phyloP scores from a whole-genome alignment of 2,797 vertebrate genomes.

The Girardinus metallicus region DNA sequence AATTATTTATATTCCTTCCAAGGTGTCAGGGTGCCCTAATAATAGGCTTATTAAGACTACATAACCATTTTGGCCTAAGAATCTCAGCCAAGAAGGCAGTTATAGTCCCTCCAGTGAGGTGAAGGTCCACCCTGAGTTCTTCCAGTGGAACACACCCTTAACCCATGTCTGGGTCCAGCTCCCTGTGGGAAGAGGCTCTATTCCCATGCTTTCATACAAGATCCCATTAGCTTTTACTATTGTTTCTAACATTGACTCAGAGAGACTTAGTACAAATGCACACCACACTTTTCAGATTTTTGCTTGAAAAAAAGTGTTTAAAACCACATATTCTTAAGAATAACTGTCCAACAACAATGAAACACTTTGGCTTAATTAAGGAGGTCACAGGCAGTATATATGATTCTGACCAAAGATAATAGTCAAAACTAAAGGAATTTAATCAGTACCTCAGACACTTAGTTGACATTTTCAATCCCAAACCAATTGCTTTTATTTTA shows the following conservation, averaged over 20 bases:
- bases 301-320: too few relatives aligned
- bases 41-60: neutral
- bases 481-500: neutral
- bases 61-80: neutral
- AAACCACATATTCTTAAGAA: too few relatives aligned
- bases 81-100: neutral
- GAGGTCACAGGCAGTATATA: neutral
- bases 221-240: too few relatives aligned
- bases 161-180: neutral
- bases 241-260: too few relatives aligned
- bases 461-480: neutral
- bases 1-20: neutral
- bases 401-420: neutral
- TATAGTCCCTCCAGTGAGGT: neutral
- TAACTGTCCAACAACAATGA: too few relatives aligned
- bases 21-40: neutral
- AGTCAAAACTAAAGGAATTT: neutral
- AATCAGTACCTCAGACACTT: neutral
- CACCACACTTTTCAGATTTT: too few relatives aligned
- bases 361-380: too few relatives aligned
- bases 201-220: neutral
- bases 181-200: neutral
- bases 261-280: too few relatives aligned
- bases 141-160: neutral
- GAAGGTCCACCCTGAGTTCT: neutral